Evolutionary conservation across 2,888 invertebrate species (phyloP), one percentile per base, ranked within the genome.

Genomic region (Scaptomyza cyrtandrae): DNA sequence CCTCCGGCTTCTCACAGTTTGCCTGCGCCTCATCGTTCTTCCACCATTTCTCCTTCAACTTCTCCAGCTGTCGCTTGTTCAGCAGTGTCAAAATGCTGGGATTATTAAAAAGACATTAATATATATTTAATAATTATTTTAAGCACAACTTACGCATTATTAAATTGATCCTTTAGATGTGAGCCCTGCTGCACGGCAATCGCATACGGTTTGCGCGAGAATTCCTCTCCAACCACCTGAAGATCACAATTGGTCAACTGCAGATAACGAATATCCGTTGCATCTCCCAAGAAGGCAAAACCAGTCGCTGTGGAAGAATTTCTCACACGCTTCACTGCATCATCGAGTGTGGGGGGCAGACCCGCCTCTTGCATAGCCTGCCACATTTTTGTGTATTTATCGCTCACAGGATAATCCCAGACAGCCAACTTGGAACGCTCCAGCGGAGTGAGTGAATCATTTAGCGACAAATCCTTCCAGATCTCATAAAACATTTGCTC

Each of bases 371-470:
- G 94, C 98, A 99, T 99, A 0, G 97, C 97, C 90, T 98, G 97
- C 97, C 98, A 98, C 96, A 99, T 98, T 93, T 99, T 99, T 43
- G 98, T 99, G 92, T 98, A 99, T 90, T 98, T 99, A 92, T 99
- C 98, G 88, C 98, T 98, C 0, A 99, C 98, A 0, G 99, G 99
- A 91, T 99, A 99, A 91, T 99, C 99, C 99, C 99, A 99, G 0
- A 99, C 99, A 0, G 99, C 99, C 14, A 99, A 92, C 91, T 98
- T 97, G 0, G 98, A 97, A 33, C 98, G 93, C 90, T 99, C 98
- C 5, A 97, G 94, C 63, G 98, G 97, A 24, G 95, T 95, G 54
- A 99, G 92, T 57, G 97, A 98, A 92, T 99, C 98, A 91, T 99
- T 98, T 24, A 99, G 93, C 37, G 98, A 98, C 96, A 99, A 98